Evolutionary conservation across 2,888 invertebrate species (phyloP), one percentile per base, ranked within the genome.

Genomic region (Andricus quercusramuli): DNA sequence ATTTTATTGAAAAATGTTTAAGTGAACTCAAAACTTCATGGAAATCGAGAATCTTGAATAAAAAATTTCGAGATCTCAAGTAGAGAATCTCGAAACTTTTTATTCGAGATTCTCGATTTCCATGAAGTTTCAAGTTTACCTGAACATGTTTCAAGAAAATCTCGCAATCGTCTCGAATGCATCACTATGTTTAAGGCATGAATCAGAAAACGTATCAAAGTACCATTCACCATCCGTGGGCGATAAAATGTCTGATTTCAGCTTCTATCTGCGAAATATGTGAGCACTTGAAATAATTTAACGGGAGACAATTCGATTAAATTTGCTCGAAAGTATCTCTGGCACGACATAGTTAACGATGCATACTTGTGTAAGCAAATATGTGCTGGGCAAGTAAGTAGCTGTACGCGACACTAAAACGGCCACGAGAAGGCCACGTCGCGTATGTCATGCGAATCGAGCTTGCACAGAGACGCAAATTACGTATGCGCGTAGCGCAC

Each of bases 381-480:
- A 29, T 29, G 29, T 51, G 47, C 51, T 70, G 70, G 15, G 29
- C 51, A 22, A 67, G 37, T 74, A 20, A 47, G 47, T 47, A 29
- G 22, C 20, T 70, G 25, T 70, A 70, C 9, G 32, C 32, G 51
- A 74, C 56, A 56, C 74, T 74, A 74, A 74, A 74, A 74, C 56
- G 74, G 56, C 74, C 56, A 74, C 51, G 74, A 74, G 74, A 74
- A 74, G 74, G 74, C 74, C 74, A 74, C 56, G n/a, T 74, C 56
- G 74, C 74, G 74, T 56, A 74, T 74, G 74, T 74, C 56, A 74
- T 74, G 74, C 56, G 51, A 56, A 74, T 56, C 74, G 74, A 74
- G 51, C 56, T 74, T 74, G 74, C 74, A 74, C 70, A 74, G 74
- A 74, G 74, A 56, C n/a, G n/a, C 32, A 20, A 47, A 74, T 74